Evolutionary conservation across 2,888 invertebrate species (phyloP).

Genomic region (Dryomyza anilis): DNA sequence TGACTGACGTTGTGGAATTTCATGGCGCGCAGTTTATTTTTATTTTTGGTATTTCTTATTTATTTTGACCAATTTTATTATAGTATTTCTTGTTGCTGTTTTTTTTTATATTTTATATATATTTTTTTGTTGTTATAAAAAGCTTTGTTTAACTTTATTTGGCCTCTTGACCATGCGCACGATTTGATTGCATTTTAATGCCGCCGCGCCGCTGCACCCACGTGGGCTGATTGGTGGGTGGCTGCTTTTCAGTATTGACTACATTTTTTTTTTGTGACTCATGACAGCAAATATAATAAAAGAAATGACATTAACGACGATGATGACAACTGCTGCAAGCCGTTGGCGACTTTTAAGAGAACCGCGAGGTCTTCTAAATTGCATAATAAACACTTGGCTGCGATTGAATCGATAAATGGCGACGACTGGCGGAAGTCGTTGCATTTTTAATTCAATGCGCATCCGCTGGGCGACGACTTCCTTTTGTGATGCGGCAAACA

Average conservation of each 20-base stretch:
- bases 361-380: too few relatives aligned
- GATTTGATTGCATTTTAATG: constrained; percentile 1
- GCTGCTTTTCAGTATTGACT: too few relatives aligned
- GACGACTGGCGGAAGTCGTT: too few relatives aligned
- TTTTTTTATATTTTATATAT: too few relatives aligned
- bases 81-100: too few relatives aligned
- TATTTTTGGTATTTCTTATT: not conserved
- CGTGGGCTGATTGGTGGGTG: constrained; percentile 1
- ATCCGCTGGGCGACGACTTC: too few relatives aligned
- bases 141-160: not conserved
- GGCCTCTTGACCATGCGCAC: not conserved
- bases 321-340: not conserved
- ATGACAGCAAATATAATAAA: not conserved
- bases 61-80: not conserved
- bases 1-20: not conserved
- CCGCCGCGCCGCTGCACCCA: not conserved
- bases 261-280: constrained; percentile 2
- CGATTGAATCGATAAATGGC: too few relatives aligned
- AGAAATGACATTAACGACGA: not conserved
- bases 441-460: too few relatives aligned
- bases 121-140: too few relatives aligned
- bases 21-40: not conserved
- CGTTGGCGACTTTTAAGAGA: too few relatives aligned
- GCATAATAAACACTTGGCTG: too few relatives aligned
- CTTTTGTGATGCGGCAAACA: too few relatives aligned